Evolutionary conservation across 2,113 vertebrate genomes (phyloP), one percentile per base, ranked within the genome.

Genomic region (Panthera uncia): DNA sequence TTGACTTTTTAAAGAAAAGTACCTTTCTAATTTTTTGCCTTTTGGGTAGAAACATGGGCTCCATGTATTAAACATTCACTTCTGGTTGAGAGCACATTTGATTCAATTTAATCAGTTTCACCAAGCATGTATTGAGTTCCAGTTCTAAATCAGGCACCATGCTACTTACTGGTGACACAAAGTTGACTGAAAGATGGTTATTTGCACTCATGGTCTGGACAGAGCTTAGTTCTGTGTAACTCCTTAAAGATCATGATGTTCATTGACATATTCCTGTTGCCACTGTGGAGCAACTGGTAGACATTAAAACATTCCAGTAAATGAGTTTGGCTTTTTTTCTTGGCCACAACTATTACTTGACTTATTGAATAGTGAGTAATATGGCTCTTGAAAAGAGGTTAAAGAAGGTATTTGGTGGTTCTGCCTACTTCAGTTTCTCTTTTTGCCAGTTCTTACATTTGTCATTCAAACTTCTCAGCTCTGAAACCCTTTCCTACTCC

Each of bases 311-410:
- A 88, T 95, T 52, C 41, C 84, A 98, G 21, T 81, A 97, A 90
- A 93, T 97, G 88, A 95, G 57, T 98, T 95, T 96, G 92, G 16
- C 0, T 13, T 80, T 83, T 87, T 97, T 61, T 96, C 96, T 97
- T 95, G 83, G 79, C 94, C 97, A 89, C 33, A 97, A 96, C 66
- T 94, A 52, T 97, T 97, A 95, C 79, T 48, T 96, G 96, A 94
- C 27, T 91, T 81, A 93, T 96, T 97, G 88, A 87, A 36, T 94
- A 98, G 90, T 88, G 73, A 98, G 95, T 97, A 93, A 91, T 88
- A 92, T 36, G 9, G 12, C 15, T 71, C 23, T 76, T 41, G 48
- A 16, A 97, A 93, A 92, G 36, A 96, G 89, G 89, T 89, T 7
- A 13, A 93, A 97, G 71, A 83, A 87, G 10, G 1, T 82, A 96